phyloP scores from a whole-genome alignment of 2,113 vertebrate species.

The Prinia subflava region DNA sequence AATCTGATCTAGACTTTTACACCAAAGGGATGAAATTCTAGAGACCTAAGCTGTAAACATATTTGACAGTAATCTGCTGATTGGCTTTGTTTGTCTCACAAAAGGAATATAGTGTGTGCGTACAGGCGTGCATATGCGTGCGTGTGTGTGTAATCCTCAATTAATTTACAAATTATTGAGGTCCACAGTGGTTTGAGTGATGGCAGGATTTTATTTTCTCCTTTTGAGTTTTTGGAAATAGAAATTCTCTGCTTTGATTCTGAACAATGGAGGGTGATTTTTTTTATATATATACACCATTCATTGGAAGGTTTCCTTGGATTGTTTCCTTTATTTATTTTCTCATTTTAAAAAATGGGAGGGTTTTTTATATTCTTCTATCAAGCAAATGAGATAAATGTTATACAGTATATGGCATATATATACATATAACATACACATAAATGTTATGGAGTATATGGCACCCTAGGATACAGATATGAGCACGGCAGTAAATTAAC shows the following conservation, averaged over 20 bases:
- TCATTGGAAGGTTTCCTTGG: neutral
- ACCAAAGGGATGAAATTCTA: conserved; percentile 30
- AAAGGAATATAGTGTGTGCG: neutral
- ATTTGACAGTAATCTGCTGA: conserved; percentile 55
- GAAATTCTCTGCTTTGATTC: neutral
- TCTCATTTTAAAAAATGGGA: neutral
- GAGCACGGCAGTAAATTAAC: neutral
- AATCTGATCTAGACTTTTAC: conserved; percentile 53
- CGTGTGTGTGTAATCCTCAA: conserved; percentile 27
- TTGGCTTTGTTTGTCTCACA: conserved; percentile 53
- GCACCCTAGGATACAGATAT: neutral
- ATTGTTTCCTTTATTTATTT: conserved; percentile 24
- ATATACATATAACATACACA: too few relatives aligned
- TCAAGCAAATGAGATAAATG: neutral
- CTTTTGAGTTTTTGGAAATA: neutral
- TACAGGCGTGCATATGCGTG: accelerated
- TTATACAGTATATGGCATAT: neutral
- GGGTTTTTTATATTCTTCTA: neutral
- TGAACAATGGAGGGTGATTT: neutral
- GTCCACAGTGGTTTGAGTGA: neutral
- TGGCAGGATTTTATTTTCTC: conserved; percentile 34
- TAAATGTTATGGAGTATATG: neutral
- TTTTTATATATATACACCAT: neutral
- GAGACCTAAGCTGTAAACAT: conserved; percentile 37
- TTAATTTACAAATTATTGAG: conserved; percentile 67